Evolutionary conservation across 1,140 invertebrate species (phyloP), one percentile per base, ranked within the genome.

Genomic region (Drosophila teissieri): DNA sequence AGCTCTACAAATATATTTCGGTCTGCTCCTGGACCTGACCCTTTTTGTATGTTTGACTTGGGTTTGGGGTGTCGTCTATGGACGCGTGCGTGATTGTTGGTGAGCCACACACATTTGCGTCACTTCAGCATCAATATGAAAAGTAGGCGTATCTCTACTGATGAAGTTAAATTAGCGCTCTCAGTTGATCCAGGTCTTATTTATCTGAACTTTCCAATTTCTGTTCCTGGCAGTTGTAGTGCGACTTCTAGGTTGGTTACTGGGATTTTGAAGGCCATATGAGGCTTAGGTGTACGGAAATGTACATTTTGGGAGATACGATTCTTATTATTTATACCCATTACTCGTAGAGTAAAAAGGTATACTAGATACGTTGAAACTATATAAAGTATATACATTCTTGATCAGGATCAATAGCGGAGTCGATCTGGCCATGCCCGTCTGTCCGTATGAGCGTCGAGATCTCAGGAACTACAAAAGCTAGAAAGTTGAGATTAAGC

Each of bases 31-130:
- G 42, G 40, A 55, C 57, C 27, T 55, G 44, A 44, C 69, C 58
- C 34, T 54, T 51, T 62, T 58, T 67, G 57, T 56, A 42, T 58
- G 19, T 80, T 77, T 68, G 73, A 78, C 73, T 74, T 46, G 52
- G 22, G 42, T 40, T 74, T 77, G 51, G 42, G 75, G 58, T 82
- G 62, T 73, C 45, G 61, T 70, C 45, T 67, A 54, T 73, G 69
- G 73, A 86, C 73, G 73, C 81, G 77, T 80, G 73, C 81, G 67
- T 84, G 78, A 80, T 84, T 80, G 67, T 73, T 80, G 73, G 78
- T 80, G 82, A 82, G 68, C 81, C 82, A 57, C 78, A 85, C 73
- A 76, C 73, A 85, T 85, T 78, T 77, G 49, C 56, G 68, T 81
- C 74, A 85, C 69, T 77, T 74, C 44, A 46, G 42, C 55, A 63